Base-by-base conservation (phyloP, 2,888 invertebrate genomes). In the Hemithea aestivaria region DNA sequence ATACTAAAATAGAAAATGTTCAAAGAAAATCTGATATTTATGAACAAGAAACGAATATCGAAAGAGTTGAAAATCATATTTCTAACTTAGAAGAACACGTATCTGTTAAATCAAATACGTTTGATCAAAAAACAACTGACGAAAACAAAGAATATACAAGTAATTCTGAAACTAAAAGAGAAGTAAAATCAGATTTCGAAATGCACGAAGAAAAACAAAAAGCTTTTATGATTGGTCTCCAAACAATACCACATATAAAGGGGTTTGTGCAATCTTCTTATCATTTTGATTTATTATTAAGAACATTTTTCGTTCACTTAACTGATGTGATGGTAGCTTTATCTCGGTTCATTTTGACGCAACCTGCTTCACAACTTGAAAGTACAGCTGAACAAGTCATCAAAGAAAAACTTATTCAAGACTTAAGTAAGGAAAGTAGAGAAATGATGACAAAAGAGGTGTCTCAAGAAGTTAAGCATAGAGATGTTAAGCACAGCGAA, bases 271-370 rank as follows among this genome's bases (percentile, higher is more conserved):
- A 79, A 29, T 73, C 76, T 2, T 73, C 75, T 0, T 64, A 70
- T 36, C 73, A 78, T 20, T 80, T 74, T 29, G 71, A 82, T 45
- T 58, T 81, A 22, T 51, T 87, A 7, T 50, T 87, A 9, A 78
- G 76, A 62, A 83, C 82, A 1, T 87, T 88, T 55, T 81, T 87
- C 34, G 66, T 85, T 16, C 83, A 87, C 51, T 51, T 88, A 3
- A 85, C 87, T 1, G 84, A 85, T 49, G 77, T 88, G 0, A 85
- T 88, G 83, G 78, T 87, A 4, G 79, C 79, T 8, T 51, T 88
- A 30, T 81, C 83, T 1, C 73, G 77, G 46, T 79, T 76, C 51
- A 67, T 84, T 41, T 49, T 79, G 25, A 58, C 65, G 21, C 73
- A 80, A 44, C 76, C 77, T 16, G 51, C 62, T 7, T 26, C 40